Base-by-base conservation (phyloP, 2,113 vertebrate genomes). In the Phylloscopus trochilus region DNA sequence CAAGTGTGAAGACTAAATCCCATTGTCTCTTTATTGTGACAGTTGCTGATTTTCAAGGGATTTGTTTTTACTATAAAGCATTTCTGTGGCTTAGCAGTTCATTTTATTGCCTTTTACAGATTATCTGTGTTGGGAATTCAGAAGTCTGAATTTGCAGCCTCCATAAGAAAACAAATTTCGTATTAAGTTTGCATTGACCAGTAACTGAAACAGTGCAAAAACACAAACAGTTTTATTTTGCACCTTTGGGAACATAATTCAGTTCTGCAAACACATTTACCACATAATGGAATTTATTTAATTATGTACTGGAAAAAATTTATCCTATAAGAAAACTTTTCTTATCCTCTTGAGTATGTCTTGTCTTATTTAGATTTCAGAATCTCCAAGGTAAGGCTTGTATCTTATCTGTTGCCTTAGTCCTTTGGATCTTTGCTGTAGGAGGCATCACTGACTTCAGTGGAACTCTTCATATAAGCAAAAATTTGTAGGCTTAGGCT, bases 101-200 rank as follows among this genome's bases (percentile, higher is more conserved):
- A 83, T 91, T 91, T 77, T 92, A 58, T 63, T 93, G 58, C 67
- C 23, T 87, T 83, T 91, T 79, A 39, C 43, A 77, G 76, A 66
- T 64, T 56, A 92, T 69, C 73, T 95, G 69, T 91, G 35, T 78
- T 81, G 89, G 84, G 77, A 94, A 91, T 87, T 84, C 51, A 85
- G 72, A 92, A 58, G 39, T 58, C 70, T 95, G 75, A 91, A 83
- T 64, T 93, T 89, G 51, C 66, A 91, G 67, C 41, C 78, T 87
- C 24, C 55, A 55, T 62, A 52, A 94, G 86, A 81, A 84, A 79
- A 79, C 10, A 7, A 80, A 72, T 83, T 83, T 83, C 18, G 14
- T 95, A 89, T 90, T 87, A 70, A 72, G 73, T 97, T 97, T 95
- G 44, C 63, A 96, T 87, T 95, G 97, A 93, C 79, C 89, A 79